Base-by-base conservation (phyloP, 2,888 invertebrate genomes). In the Coenonympha arcania region DNA sequence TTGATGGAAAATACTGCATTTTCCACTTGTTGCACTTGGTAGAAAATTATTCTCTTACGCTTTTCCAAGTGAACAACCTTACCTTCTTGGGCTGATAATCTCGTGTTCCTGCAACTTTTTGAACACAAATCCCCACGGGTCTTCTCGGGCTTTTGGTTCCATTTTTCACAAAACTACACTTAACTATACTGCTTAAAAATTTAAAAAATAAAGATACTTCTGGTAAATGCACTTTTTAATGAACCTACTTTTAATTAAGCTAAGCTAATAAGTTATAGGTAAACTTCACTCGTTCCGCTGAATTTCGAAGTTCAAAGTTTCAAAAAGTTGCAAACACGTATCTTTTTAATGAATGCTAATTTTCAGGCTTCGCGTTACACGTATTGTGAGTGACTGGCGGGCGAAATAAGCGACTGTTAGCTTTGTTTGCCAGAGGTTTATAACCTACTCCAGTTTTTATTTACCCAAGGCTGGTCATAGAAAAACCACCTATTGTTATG, bases 111-210 rank as follows among this genome's bases (percentile, higher is more conserved):
- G 80, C 20, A 86, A 66, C 55, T 75, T 82, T 56, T 70, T 79
- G 48, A 69, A 83, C 46, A 86, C 70, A 57, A 76, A 81, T 55
- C 61, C 77, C 86, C 86, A 86, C 1, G 79, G 79, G 57, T 85
- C 85, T 6, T 72, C 66, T 9, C 65, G 59, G 4, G 54, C 48
- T 56, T 63, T 65, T 45, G 57, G 61, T 44, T 71, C 68, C 78
- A 74, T 79, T 63, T 62, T 73, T 52, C 28, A 39, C 2, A 18
- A 19, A 36, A 8, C 4, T 30, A n/a, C n/a, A n/a, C n/a, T 11
- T 26, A 34, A 24, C 20, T 39, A n/a, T 11, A 30, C n/a, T n/a
- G 4, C 13, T 11, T 13, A 2, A 6, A 13, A 30, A 30, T 30
- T 6, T 30, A 6, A 18, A 18, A 18, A 18, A 24, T 24, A 8